Evolutionary conservation across 2,113 vertebrate species (phyloP).

Genomic region (Paramisgurnus dabryanus): DNA sequence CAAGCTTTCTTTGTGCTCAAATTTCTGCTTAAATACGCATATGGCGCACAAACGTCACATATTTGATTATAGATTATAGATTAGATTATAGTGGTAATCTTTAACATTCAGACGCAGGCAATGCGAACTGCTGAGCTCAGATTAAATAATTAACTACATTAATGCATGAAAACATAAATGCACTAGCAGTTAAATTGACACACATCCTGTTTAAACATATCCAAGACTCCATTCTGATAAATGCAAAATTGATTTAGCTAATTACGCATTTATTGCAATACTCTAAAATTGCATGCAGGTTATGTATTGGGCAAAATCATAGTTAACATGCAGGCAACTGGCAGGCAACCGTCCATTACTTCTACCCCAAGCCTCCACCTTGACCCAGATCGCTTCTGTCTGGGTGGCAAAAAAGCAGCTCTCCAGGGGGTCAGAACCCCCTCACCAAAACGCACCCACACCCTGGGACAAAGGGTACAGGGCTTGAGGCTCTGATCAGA

Average conservation of each 20-base stretch:
- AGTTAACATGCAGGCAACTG: neutral
- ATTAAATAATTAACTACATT: no score
- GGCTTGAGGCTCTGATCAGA: slow-evolving; percentile 49
- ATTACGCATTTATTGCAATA: neutral
- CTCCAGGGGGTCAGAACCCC: slow-evolving; percentile 6
- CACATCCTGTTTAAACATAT: neutral
- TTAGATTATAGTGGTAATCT: neutral
- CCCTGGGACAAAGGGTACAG: slow-evolving; percentile 48
- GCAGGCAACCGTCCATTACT: slow-evolving; percentile 45
- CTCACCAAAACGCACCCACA: slow-evolving; percentile 1
- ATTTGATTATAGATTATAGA: neutral
- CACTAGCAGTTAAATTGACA: neutral
- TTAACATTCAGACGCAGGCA: neutral
- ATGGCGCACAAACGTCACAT: neutral
- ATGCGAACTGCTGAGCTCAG: neutral
- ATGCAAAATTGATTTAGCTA: neutral
- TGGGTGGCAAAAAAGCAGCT: slow-evolving; percentile 48
- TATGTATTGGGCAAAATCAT: no score
- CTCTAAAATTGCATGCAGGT: no score
- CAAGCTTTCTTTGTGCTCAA: neutral
- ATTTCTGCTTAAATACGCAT: slow-evolving; percentile 1
- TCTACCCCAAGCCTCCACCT: slow-evolving; percentile 12
- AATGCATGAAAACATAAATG: neutral
- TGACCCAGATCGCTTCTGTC: slow-evolving; percentile 42
- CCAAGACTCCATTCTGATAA: neutral